Evolutionary conservation across 1,140 invertebrate species (phyloP), one percentile per base, ranked within the genome.

Genomic region (Aphidius ervi): DNA sequence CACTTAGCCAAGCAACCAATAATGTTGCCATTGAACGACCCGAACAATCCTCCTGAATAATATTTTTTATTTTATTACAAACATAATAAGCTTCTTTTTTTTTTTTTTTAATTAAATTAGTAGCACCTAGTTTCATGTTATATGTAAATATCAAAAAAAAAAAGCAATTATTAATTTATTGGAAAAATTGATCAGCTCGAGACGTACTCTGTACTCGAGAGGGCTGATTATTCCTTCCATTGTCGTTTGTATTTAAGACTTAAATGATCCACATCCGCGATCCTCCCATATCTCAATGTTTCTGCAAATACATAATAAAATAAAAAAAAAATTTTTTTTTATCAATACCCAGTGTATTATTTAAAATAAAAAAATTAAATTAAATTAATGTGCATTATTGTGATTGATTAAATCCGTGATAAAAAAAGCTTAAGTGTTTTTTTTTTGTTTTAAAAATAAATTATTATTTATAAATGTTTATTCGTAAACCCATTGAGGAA

Each of bases 1-100:
- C 68, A 20, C 69, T 65, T 0, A 75, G 65, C 73, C 72, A 74
- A 10, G 68, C 70, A n/a, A 74, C 60, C 45, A 75, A 23, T 3
- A 75, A 62, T n/a, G 69, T 75, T 9, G 68, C 71, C n/a, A 74
- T 61, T 8, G 72, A 68, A 46, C 71, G 65, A 10, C 66, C 59
- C 8, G 73, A 72, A 42, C 71, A 73, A 65, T 66, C 73, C 47
- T 49, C 39, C 55, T 45, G 48, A 3, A 49, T 9, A 48, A 56
- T 37, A 49, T 47, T 37, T 53, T 46, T 50, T 43, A 41, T 3
- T 48, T 54, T 10, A 41, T 58, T 46, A 39, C 9, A 40, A 41
- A 16, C 0, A 16, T 16, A 16, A 16, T 16, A 16, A 16, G 16
- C 16, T 16, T 16, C 16, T 16, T 16, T 55, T 42, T 42, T 40